Conservation (phyloP, 2,797 vertebrate species). For the Poeciliopsis paucimaculata region DNA sequence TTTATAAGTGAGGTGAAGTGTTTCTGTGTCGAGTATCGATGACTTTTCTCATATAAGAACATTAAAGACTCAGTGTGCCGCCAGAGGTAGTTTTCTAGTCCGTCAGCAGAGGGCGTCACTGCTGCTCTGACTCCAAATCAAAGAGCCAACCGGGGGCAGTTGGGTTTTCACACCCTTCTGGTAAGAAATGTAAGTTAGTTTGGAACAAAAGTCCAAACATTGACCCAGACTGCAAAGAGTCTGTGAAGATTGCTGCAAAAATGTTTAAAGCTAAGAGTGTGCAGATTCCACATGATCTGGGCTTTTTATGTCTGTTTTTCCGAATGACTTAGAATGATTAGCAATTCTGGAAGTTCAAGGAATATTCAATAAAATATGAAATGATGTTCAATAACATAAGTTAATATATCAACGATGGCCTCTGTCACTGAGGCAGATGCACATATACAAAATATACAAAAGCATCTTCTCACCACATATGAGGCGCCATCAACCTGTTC, state of each 20-base stretch:
- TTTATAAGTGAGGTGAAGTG: conserved; percentile 65
- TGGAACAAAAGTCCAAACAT: not conserved
- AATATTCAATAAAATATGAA: not conserved
- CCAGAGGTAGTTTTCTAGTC: not conserved
- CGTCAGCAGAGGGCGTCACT: not conserved
- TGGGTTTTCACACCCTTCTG: not conserved
- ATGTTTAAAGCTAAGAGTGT: not conserved
- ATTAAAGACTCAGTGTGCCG: not conserved
- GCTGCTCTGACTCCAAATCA: not conserved
- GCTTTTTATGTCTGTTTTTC: not conserved
- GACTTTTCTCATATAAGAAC: not conserved
- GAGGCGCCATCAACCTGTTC: too few species aligned
- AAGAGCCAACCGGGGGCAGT: not conserved
- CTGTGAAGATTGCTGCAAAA: not conserved
- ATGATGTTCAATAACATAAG: not conserved
- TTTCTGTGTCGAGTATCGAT: not conserved
- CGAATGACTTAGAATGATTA: not conserved
- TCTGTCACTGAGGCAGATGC: not conserved
- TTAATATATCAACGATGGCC: not conserved
- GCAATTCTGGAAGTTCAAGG: not conserved
- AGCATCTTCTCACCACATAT: not conserved
- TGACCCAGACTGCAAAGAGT: not conserved
- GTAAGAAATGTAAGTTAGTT: not conserved
- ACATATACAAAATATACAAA: not conserved
- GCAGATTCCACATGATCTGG: not conserved